A percentile compares a stretch with the other conserved stretches of the same genome.
phyloP scores from a whole-genome alignment of 2,113 vertebrate genomes.

The Aegypius monachus region DNA sequence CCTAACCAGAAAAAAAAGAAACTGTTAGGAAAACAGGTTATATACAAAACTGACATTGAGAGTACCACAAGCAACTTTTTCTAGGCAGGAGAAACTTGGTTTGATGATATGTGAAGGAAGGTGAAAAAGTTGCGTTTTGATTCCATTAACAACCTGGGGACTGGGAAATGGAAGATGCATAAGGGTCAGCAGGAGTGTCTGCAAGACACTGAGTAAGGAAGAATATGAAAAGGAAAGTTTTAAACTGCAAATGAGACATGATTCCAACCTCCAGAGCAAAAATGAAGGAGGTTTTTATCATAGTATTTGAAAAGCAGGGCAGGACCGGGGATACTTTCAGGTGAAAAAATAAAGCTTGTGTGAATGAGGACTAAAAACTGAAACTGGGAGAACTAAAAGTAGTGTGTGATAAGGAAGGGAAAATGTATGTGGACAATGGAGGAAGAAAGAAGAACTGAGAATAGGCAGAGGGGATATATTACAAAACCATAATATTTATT shows the following conservation, averaged over 20 bases:
- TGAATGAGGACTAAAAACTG: background rate
- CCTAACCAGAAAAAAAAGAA: background rate
- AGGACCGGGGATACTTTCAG: background rate
- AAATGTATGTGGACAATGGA: background rate
- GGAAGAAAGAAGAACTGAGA: background rate
- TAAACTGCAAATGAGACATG: background rate
- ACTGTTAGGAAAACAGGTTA: background rate
- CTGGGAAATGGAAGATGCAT: background rate
- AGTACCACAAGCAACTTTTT: background rate
- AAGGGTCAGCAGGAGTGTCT: background rate
- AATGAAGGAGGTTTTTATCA: background rate
- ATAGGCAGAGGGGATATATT: background rate
- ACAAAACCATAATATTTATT: background rate
- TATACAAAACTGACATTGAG: background rate
- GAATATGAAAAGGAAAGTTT: background rate
- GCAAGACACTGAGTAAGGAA: background rate
- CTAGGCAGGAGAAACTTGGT: background rate
- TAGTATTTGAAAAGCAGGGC: background rate
- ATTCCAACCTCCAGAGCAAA: background rate
- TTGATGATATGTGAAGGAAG: background rate
- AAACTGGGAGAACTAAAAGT: background rate
- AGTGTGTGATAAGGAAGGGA: background rate
- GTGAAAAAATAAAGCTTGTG: background rate
- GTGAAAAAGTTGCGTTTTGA: background rate
- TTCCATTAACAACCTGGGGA: background rate